Base-by-base conservation (phyloP, 2,797 vertebrate genomes). In the Danionella dracula region DNA sequence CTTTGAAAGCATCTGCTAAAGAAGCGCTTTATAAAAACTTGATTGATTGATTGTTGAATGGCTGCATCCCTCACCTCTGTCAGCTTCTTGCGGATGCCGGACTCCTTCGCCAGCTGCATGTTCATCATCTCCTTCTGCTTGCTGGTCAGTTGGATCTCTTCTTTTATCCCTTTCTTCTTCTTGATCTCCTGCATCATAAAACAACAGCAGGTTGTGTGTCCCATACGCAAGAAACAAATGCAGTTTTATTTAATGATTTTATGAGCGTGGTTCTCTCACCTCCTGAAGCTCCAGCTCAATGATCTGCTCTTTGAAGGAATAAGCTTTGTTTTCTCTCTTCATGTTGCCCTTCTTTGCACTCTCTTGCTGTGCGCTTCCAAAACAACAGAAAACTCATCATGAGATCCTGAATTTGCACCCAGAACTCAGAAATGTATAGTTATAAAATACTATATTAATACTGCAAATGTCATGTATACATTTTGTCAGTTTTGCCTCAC, bases 271-370 rank as follows among this genome's bases (percentile, higher is more conserved):
- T 27, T 27, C 23, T 46, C 83, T 79, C 71, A 98, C 97, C 93
- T 98, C 95, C 77, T 98, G 94, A 70, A 99, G 84, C 81, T 99
- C 97, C 80, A 97, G 82, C 78, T 98, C 97, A 31, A 99, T 96
- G 76, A 99, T 98, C 85, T 99, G 97, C 2, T 99, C 97, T 85
- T 98, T 98, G 76, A 94, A 99, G 45, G 96, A 97, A 51, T 99
- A 99, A 8, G 94, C 94, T 71, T 99, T 99, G 79, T 99, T 99
- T 82, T 99, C 97, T 50, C 96, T 87, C 81, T 97, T 98, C 88
- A 99, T 93, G 82, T 98, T 99, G 69, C 86, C 90, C 66, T 96
- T 98, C 84, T 98, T 99, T 66, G 88, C 83, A 76, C 88, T 94
- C 73, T 97, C 95, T 76, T 98, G 94, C 65, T 98, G 93, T 53